Percentiles rank a stretch among this genome's conserved stretches.
These are phyloP conservation scores for Hypercompe scribonia DNA, from an alignment of 2,888 invertebrate species.

Conservation along the genomic window DNA sequence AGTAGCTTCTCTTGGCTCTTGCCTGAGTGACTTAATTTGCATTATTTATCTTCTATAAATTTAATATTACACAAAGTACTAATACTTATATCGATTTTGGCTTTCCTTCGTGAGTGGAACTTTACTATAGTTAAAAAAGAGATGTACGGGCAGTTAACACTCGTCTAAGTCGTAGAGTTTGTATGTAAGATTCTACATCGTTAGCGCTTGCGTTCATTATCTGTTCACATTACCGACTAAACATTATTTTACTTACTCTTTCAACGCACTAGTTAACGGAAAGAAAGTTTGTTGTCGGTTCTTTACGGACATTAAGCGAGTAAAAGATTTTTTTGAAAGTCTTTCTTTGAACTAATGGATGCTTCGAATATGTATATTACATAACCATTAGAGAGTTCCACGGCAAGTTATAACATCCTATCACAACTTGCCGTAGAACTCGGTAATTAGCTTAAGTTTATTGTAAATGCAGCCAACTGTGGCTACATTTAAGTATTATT, in stretches of 20 bases:
- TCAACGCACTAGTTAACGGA: neutral
- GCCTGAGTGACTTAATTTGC: neutral
- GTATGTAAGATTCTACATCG: neutral
- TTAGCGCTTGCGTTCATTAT: neutral
- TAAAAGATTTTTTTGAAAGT: too few relatives aligned
- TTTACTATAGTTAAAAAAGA: neutral
- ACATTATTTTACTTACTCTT: neutral
- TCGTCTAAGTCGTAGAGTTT: neutral
- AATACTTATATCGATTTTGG: neutral
- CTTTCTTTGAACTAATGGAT: too few relatives aligned
- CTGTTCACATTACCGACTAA: too few relatives aligned
- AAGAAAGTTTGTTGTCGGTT: neutral
- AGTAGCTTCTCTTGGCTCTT: neutral
- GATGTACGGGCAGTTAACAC: neutral
- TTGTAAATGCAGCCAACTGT: too few relatives aligned
- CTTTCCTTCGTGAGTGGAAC: neutral
- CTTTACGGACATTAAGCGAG: neutral
- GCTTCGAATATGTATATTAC: too few relatives aligned
- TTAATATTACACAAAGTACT: neutral
- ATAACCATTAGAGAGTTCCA: too few relatives aligned
- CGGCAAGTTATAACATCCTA: too few relatives aligned
- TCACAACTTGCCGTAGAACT: too few relatives aligned
- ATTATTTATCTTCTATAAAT: neutral
- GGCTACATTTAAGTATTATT: neutral
- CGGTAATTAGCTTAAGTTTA: too few relatives aligned